These are phyloP conservation scores for Oscheius sp. DNA, from an alignment of 2,888 invertebrate genomes.

Conservation along the genomic window DNA sequence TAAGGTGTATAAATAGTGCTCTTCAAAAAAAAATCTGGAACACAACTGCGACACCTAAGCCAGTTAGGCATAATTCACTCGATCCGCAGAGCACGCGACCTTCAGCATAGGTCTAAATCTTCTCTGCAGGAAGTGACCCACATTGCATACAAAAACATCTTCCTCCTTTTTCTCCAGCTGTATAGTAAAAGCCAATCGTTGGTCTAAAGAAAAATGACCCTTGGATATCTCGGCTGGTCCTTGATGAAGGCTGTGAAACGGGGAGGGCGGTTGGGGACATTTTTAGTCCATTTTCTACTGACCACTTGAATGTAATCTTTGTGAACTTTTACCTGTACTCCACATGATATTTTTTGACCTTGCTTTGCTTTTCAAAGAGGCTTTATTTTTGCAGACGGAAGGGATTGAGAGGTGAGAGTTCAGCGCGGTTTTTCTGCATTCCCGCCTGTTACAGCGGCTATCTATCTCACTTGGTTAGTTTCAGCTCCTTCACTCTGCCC, in stretches of 20 bases:
- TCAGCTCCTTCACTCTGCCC: background rate
- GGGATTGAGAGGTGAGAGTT: slow-evolving; percentile 12
- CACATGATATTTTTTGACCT: background rate
- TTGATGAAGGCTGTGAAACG: slow-evolving; percentile 20
- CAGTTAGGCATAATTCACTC: slow-evolving; percentile 28
- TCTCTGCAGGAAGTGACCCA: background rate
- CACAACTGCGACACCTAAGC: slow-evolving; percentile 7
- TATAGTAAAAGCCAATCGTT: background rate
- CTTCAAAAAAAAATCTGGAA: background rate
- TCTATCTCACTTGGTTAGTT: background rate
- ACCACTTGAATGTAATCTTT: slow-evolving; percentile 3
- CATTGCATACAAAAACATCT: too few relatives aligned
- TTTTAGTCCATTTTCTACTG: slow-evolving; percentile 25
- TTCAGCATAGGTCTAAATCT: background rate
- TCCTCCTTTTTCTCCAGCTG: background rate
- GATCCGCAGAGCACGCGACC: slow-evolving; percentile 22
- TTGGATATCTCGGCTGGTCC: too few relatives aligned
- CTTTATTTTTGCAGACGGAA: slow-evolving; percentile 8
- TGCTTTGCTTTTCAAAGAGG: background rate
- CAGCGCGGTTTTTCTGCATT: slow-evolving; percentile 13
- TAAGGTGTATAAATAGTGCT: too few relatives aligned
- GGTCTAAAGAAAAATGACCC: slow-evolving; percentile 12
- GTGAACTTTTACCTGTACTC: background rate
- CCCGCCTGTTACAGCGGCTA: slow-evolving; percentile 17
- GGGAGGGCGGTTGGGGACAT: slow-evolving; percentile 21